Base-by-base conservation (phyloP, 2,113 vertebrate genomes). In the Laterallus jamaicensis region DNA sequence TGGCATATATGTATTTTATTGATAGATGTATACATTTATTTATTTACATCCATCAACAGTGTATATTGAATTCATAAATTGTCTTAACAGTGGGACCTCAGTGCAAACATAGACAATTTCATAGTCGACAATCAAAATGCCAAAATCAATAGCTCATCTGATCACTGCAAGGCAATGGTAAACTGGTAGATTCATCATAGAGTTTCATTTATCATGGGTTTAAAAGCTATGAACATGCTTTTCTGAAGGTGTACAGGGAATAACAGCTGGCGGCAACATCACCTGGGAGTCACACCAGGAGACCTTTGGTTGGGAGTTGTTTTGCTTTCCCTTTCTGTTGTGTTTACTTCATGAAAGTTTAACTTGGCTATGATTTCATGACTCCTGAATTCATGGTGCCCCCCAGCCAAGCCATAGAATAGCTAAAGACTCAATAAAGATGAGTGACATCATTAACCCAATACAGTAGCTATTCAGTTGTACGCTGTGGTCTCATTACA, bases 401-500 rank as follows among this genome's bases (percentile, higher is more conserved):
- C 84, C 66, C 35, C 2, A 21, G 90, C 95, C 95, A 97, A 96
- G 90, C 96, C 91, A 92, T 89, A 87, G 86, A 97, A 97, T 93
- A 96, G 97, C 94, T 96, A 59, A 96, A 95, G 69, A 91, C 91
- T 95, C 96, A 97, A 74, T 96, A 82, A 96, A 96, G 81, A 93
- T 55, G 54, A 93, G 91, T 98, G 98, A 98, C 98, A 98, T 98
- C 98, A 98, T 96, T 96, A 98, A 97, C 97, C 96, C 96, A 97
- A 95, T 91, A 95, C 97, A 98, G 98, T 97, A 68, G 66, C 95
- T 96, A 90, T 96, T 97, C 97, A 97, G 97, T 96, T 42, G 49
- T 95, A 92, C 69, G 25, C 96, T 78, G 90, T 82, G 91, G 96
- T 93, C 93, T 94, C 96, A 95, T 97, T 96, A 97, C 96, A 94